phyloP scores from a whole-genome alignment of 2,888 invertebrate genomes.

The Notocelia uddmanniana region DNA sequence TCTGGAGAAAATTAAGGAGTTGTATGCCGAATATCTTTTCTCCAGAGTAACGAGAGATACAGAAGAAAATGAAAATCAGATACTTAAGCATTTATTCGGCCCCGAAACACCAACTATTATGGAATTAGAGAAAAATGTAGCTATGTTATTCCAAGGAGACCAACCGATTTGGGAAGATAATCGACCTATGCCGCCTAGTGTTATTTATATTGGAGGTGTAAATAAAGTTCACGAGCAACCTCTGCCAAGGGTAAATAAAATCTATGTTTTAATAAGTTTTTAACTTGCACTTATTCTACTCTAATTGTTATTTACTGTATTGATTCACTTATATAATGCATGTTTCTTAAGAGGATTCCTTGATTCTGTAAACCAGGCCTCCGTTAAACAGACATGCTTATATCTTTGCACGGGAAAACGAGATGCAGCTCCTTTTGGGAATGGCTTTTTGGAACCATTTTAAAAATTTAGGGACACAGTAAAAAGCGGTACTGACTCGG shows the following conservation, averaged over 20 bases:
- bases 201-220: constrained; percentile 69
- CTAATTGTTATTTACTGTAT: too few relatives aligned
- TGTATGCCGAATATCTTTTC: constrained; percentile 12
- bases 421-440: too few relatives aligned
- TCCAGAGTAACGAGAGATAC: neutral
- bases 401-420: too few relatives aligned
- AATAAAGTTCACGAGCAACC: constrained; percentile 61
- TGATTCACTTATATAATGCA: too few relatives aligned
- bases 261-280: too few relatives aligned
- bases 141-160: constrained; percentile 69
- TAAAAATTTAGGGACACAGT: too few relatives aligned
- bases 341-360: too few relatives aligned
- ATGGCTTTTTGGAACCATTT: too few relatives aligned
- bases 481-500: too few relatives aligned
- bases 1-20: constrained; percentile 36
- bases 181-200: constrained; percentile 68
- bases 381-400: too few relatives aligned
- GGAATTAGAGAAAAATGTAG: constrained; percentile 56
- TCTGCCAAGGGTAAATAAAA: constrained; percentile 67
- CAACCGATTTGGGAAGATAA: constrained; percentile 66
- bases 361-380: too few relatives aligned
- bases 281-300: too few relatives aligned
- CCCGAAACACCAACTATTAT: constrained; percentile 49
- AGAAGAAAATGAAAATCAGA: constrained; percentile 42
- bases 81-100: constrained; percentile 54